Base-by-base conservation (phyloP, 2,797 vertebrate genomes). In the Epinephelus malabaricus region DNA sequence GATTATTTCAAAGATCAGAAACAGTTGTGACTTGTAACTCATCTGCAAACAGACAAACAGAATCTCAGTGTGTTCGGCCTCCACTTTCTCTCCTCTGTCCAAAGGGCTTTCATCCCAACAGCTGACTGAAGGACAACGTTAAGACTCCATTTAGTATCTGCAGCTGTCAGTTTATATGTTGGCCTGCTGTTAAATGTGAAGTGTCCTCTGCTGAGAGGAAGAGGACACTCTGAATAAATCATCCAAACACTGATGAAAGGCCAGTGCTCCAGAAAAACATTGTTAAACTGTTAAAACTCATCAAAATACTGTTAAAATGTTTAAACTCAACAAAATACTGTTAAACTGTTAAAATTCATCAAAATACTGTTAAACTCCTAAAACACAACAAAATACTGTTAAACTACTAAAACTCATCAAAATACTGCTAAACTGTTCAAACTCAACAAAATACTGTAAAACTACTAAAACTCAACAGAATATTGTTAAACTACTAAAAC, bases 91-190 rank as follows among this genome's bases (percentile, higher is more conserved):
- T 46, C 38, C 56, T 15, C 18, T 8, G 40, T 43, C 12, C 3
- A 5, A 12, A 23, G 21, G 7, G 2, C 12, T 46, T 53, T 63
- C 30, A 61, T 25, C n/a, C 15, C 0, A 0, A 46, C 51, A 64
- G 47, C 23, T 45, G 23, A 18, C 71, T 54, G 40, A 45, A 73
- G 70, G 38, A n/a, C 12, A 2, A 5, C 6, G 0, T 27, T 51
- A n/a, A 53, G 11, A 27, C 21, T 53, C 21, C 47, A n/a, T 51
- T 45, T 15, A 14, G 34, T 14, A 2, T 63, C 27, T 66, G 61
- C 30, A 51, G 46, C 40, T 69, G 75, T 77, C 75, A 69, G 56
- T 56, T 56, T 17, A 50, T 6, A 15, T 69, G 58, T 62, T 12
- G 4, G n/a, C 47, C 49, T 47, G 50, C 60, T 30, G 67, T 34